These are phyloP conservation scores for Podilymbus podiceps DNA, from an alignment of 2,113 vertebrate species.

Conservation along the genomic window DNA sequence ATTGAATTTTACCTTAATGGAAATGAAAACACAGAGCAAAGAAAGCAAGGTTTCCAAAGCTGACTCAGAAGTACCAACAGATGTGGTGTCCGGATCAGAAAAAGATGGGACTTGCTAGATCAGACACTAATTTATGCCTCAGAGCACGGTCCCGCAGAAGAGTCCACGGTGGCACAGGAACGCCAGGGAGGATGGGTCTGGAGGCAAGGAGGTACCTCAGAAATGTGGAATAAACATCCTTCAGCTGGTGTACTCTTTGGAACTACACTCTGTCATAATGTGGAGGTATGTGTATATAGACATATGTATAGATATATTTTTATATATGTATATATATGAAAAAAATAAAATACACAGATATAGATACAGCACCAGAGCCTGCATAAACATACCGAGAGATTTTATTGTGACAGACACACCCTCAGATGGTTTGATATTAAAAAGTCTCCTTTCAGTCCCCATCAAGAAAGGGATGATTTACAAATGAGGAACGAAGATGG, in stretches of 20 bases:
- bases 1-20: not conserved
- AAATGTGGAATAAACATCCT: not conserved
- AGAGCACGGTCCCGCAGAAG: not conserved
- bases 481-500: not conserved
- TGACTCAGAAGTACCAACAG: not conserved
- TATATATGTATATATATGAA: not conserved
- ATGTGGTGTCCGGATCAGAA: not conserved
- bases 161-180: not conserved
- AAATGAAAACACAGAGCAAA: not conserved
- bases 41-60: not conserved
- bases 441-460: not conserved
- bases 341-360: not conserved
- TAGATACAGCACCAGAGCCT: not conserved
- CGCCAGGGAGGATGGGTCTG: rapidly evolving
- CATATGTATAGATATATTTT: rapidly evolving
- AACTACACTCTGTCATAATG: not conserved
- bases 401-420: not conserved
- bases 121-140: not conserved
- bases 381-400: not conserved
- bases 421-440: not conserved
- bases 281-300: too few relatives aligned
- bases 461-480: not conserved
- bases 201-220: not conserved
- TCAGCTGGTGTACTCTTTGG: not conserved
- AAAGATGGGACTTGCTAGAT: not conserved